phyloP scores from a whole-genome alignment of 2,888 invertebrate genomes.

The Apocheima hispidaria region DNA sequence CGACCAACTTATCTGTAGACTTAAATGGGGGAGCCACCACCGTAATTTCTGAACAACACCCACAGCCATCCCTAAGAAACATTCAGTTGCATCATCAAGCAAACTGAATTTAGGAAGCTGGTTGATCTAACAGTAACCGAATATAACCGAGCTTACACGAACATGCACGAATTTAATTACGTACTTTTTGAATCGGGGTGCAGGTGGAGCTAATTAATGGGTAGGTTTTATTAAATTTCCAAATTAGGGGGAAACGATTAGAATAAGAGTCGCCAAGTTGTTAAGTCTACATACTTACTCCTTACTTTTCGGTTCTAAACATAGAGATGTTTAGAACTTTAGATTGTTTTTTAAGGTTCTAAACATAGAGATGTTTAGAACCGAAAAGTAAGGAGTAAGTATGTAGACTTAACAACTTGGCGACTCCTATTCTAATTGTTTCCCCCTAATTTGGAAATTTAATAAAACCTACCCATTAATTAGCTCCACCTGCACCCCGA shows the following conservation, averaged over 20 bases:
- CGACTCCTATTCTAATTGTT: slow-evolving; percentile 24
- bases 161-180: slow-evolving; percentile 53
- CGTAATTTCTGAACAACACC: slow-evolving; percentile 30
- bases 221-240: slow-evolving; percentile 47
- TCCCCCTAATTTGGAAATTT: slow-evolving; percentile 37
- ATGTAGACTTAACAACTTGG: neutral
- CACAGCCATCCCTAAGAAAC: slow-evolving; percentile 40
- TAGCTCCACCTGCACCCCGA: slow-evolving; percentile 46
- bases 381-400: too few species aligned
- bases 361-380: too few species aligned
- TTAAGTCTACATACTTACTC: neutral
- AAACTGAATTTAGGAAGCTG: neutral
- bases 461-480: slow-evolving; percentile 57
- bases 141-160: slow-evolving; percentile 51
- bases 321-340: too few species aligned
- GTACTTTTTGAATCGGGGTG: slow-evolving; percentile 45
- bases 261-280: slow-evolving; percentile 1
- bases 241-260: slow-evolving; percentile 36
- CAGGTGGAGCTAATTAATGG: slow-evolving; percentile 53
- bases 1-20: neutral
- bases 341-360: too few species aligned
- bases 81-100: neutral
- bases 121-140: neutral
- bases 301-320: neutral
- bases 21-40: neutral